Evolutionary conservation across 2,113 vertebrate species (phyloP).

Genomic region (Syngnathus scovelli): DNA sequence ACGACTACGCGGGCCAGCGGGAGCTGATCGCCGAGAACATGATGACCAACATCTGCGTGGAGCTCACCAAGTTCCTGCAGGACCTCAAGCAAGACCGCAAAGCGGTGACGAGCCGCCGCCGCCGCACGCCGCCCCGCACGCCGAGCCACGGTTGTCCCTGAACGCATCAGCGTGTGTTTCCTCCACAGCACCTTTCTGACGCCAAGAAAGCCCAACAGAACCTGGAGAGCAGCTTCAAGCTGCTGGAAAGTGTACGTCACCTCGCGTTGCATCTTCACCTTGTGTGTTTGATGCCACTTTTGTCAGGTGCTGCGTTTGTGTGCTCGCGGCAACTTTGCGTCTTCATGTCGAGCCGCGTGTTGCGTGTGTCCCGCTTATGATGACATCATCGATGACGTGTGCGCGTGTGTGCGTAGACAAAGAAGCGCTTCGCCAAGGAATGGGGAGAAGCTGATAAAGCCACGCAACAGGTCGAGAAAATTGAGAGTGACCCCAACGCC

Average conservation of each 20-base stretch:
- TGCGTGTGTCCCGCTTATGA: neutral
- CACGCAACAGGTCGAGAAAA: constrained; percentile 72
- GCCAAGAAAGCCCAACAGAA: constrained; percentile 81
- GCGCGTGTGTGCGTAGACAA: constrained; percentile 65
- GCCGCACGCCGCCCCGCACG: too few species aligned
- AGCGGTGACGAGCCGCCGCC: constrained; percentile 41
- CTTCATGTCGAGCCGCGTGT: neutral
- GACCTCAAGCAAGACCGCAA: constrained; percentile 69
- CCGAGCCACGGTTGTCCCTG: neutral
- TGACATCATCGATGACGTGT: neutral
- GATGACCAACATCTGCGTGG: constrained; percentile 59
- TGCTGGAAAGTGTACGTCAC: constrained; percentile 77
- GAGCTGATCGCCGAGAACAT: constrained; percentile 69
- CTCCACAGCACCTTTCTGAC: constrained; percentile 73
- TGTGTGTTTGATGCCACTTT: too few species aligned
- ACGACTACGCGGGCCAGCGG: constrained; percentile 64
- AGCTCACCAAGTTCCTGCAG: constrained; percentile 64
- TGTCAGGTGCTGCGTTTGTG: too few species aligned
- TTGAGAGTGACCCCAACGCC: constrained; percentile 72
- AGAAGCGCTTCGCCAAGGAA: constrained; percentile 82
- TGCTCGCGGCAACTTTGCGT: neutral
- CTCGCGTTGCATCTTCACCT: too few species aligned
- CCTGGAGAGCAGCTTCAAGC: constrained; percentile 76
- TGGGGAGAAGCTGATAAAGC: constrained; percentile 82
- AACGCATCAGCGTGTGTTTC: constrained; percentile 8